Base-by-base conservation (phyloP, 1,140 invertebrate species). In the Lordiphosa mommai region DNA sequence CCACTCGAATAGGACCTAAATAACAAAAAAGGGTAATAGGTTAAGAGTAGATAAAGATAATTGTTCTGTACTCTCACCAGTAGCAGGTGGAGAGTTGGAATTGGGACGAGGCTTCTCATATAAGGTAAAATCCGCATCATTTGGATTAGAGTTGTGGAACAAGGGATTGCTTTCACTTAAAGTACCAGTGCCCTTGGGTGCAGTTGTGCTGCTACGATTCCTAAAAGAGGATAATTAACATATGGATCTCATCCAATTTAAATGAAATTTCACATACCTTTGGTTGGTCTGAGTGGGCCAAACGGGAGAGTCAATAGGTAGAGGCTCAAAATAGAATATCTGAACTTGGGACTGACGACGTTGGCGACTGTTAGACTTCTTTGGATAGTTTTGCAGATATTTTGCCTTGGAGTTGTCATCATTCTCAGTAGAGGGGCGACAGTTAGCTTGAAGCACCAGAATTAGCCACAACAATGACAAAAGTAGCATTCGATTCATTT, bases 401-500 rank as follows among this genome's bases (percentile, higher is more conserved):
- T 68, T 52, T 16, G 64, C 49, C 36, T 87, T 86, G 0, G 37
- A 34, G n/a, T 41, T 51, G 37, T 49, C 37, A 12, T 79, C 73
- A 43, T 65, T 61, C 3, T 84, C 72, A 1, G 27, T 20, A 2
- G 57, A 38, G 2, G 68, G 46, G 10, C 41, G 64, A 67, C 46
- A 30, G 17, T 20, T 13, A 4, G 50, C 29, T n/a, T 47, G 72
- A 10, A 51, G 40, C 16, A 48, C 49, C 12, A 50, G 16, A 12
- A 60, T 14, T 27, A 84, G 57, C 12, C 71, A 43, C 8, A 77
- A 36, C 14, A 29, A 55, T 9, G 34, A 55, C 44, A 59, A 41
- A 60, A 71, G 34, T 60, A 23, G 44, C 8, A 38, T 71, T 76
- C 56, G 55, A 59, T 64, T 82, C 76, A 82, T 82, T 57, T 84